Base-by-base conservation (phyloP, 2,888 invertebrate genomes). In the Macaria notata region DNA sequence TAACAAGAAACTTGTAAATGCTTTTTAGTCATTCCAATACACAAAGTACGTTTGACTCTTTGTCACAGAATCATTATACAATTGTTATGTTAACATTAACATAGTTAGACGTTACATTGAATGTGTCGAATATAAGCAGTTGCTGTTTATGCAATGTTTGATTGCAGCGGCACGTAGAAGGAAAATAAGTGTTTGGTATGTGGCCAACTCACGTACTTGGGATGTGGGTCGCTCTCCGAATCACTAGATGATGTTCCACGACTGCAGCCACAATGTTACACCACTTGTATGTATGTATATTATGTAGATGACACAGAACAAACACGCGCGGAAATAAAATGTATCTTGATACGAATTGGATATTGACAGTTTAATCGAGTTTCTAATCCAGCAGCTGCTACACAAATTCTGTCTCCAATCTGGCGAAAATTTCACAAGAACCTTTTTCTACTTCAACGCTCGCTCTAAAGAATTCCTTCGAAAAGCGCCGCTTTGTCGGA, bases 121-220 rank as follows among this genome's bases (percentile, higher is more conserved):
- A 46, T 54, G 30, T 51, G 48, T 55, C 39, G 50, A 54, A 36
- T 50, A 50, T 50, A 49, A 44, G 56, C 51, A 60, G 44, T 56
- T 46, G 50, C 51, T 64, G 59, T 59, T 59, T 56, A 59, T 68
- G 66, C 65, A 67, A 56, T 63, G 48, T 54, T 56, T 50, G 48
- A 59, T 54, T 59, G 59, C 64, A 49, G 58, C 67, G 70, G 64
- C 72, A 70, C 71, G 67, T 76, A 66, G 63, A 70, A 69, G 70
- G 73, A 68, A 75, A 76, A 75, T 76, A 70, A 76, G 65, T 74
- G 72, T 77, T 85, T 86, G 85, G 79, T 84, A 65, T 72, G 71
- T 59, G 71, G 80, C 85, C 85, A 86, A 85, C 83, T 85, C 84
- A 84, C 85, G 84, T 83, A 70, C 67, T 65, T 64, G 61, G 66